phyloP scores from a whole-genome alignment of 2,797 vertebrate species.

The Chelonia mydas region DNA sequence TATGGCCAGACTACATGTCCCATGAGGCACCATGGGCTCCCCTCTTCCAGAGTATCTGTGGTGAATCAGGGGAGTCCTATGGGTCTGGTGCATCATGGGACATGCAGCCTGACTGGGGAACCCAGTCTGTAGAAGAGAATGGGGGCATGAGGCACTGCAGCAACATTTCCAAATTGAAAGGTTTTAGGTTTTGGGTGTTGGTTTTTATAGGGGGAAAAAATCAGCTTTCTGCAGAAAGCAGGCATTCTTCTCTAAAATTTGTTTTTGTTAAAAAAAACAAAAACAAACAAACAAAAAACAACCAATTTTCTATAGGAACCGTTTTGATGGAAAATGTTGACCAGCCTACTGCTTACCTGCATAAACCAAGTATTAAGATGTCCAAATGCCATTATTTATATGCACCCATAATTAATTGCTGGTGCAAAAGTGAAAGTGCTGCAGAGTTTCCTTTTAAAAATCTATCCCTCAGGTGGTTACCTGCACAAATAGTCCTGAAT shows the following conservation, averaged over 20 bases:
- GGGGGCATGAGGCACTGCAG: not conserved
- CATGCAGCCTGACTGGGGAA: not conserved
- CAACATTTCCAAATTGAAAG: not conserved
- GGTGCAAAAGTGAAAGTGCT: not conserved
- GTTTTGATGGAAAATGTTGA: not conserved
- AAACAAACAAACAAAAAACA: not conserved
- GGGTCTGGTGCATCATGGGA: not conserved
- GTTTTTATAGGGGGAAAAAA: not conserved
- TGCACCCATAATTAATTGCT: not conserved
- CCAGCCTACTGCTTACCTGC: not conserved
- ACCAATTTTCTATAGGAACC: not conserved
- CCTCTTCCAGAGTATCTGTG: accelerated
- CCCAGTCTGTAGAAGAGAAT: not conserved
- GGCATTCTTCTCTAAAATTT: not conserved
- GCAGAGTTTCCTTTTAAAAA: not conserved
- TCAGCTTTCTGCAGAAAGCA: not conserved
- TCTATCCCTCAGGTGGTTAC: not conserved
- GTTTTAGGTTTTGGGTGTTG: not conserved
- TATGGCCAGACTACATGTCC: not conserved
- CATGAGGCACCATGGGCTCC: not conserved
- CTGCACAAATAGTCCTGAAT: constrained; percentile 36
- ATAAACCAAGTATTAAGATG: not conserved
- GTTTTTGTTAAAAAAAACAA: not conserved
- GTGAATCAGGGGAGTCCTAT: not conserved
- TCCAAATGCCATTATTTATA: not conserved